phyloP scores from a whole-genome alignment of 2,113 vertebrate species.

The Thalassarche chlororhynchos region DNA sequence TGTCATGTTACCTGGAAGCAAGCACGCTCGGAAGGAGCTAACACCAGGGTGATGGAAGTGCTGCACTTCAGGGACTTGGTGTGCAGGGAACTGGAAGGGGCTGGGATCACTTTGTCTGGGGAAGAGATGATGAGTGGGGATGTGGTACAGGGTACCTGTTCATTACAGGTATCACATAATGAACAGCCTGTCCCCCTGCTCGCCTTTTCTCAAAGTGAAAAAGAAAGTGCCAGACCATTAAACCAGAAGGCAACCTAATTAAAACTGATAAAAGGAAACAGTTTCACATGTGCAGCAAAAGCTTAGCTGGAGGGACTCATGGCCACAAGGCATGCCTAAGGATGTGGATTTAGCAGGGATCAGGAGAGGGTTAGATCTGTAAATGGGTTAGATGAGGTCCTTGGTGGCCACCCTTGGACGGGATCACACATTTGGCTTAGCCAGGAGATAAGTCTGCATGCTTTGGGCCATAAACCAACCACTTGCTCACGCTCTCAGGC shows the following conservation, averaged over 20 bases:
- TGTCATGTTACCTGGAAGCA: not conserved
- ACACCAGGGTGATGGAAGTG: not conserved
- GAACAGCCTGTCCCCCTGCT: not conserved
- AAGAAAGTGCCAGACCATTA: not conserved
- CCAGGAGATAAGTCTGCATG: not conserved
- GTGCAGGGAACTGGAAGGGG: not conserved
- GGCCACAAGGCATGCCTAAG: not conserved
- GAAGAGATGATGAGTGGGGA: not conserved
- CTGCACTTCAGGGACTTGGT: not conserved
- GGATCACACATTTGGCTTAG: not conserved
- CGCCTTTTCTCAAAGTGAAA: not conserved
- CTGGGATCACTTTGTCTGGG: not conserved
- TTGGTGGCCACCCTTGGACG: not conserved
- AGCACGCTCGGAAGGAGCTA: not conserved
- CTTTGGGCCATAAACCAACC: not conserved
- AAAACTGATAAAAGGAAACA: slow-evolving; percentile 27
- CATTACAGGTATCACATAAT: not conserved
- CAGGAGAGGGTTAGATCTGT: slow-evolving; percentile 28
- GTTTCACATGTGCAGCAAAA: slow-evolving; percentile 11
- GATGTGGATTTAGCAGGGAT: slow-evolving; percentile 46
- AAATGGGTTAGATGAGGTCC: slow-evolving; percentile 11
- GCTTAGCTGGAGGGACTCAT: not conserved
- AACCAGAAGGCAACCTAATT: slow-evolving; percentile 18
- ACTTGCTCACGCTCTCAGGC: not conserved
- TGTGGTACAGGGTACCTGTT: not conserved